Conservation (phyloP, 1,140 invertebrate genomes). For the Heliothis subflexa region DNA sequence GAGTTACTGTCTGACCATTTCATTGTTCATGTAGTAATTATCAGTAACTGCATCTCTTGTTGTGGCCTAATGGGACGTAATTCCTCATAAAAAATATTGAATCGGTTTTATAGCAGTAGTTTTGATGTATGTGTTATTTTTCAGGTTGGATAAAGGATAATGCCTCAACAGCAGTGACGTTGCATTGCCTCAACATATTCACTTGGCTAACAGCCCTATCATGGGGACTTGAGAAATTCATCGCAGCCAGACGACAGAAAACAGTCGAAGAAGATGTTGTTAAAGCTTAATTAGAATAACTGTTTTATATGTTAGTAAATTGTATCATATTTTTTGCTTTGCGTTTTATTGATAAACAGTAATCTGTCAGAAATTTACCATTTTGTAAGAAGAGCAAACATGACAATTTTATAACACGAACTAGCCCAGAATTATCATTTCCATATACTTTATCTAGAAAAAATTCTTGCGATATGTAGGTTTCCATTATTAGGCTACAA, state of each 20-base stretch:
- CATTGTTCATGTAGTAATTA: no score
- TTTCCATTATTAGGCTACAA: no score
- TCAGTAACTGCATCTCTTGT: no score
- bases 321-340: constrained; percentile 7
- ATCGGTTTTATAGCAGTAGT: background rate
- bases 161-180: constrained; percentile 86
- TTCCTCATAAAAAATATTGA: no score
- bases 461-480: background rate
- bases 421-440: background rate
- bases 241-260: constrained; percentile 60
- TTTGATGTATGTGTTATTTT: constrained; percentile 37
- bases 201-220: constrained; percentile 87
- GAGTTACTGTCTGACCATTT: no score
- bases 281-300: constrained; percentile 35
- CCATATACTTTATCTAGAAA: background rate
- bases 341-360: background rate
- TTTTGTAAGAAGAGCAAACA: no score
- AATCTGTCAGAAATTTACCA: no score
- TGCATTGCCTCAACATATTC: constrained; percentile 89
- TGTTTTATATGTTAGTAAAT: constrained; percentile 15
- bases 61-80: no score
- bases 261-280: constrained; percentile 47
- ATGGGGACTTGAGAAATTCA: constrained; percentile 86
- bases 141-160: constrained; percentile 88
- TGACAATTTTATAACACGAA: no score